These are phyloP conservation scores for Oncorhynchus tshawytscha DNA, from an alignment of 2,113 vertebrate genomes.

Conservation along the genomic window DNA sequence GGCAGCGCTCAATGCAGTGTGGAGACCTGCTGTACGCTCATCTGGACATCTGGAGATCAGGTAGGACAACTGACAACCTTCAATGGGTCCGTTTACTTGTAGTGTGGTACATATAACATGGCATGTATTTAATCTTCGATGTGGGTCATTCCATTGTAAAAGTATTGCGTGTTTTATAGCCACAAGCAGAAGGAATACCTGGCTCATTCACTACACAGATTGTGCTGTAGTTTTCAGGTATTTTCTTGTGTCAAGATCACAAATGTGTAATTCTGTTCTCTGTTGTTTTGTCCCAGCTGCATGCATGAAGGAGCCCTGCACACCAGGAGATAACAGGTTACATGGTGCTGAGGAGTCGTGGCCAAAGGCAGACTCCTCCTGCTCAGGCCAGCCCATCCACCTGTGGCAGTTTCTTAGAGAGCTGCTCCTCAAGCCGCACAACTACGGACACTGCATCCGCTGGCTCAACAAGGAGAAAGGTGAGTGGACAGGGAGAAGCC, in stretches of 20 bases:
- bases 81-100: too few species aligned
- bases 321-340: slow-evolving; percentile 66
- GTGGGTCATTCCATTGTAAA: background rate
- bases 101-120: background rate
- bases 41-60: slow-evolving; percentile 94
- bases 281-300: slow-evolving; percentile 69
- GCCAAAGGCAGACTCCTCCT: slow-evolving; percentile 81
- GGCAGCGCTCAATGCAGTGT: slow-evolving; percentile 78
- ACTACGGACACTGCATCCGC: slow-evolving; percentile 88
- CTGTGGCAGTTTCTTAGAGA: slow-evolving; percentile 94
- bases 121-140: background rate
- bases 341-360: slow-evolving; percentile 78
- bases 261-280: background rate
- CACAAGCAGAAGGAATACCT: too few species aligned
- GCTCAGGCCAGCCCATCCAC: slow-evolving; percentile 88
- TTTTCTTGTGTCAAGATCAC: too few species aligned
- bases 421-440: slow-evolving; percentile 87
- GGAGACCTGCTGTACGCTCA: slow-evolving; percentile 88
- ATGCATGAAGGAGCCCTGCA: slow-evolving; percentile 85
- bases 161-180: too few species aligned
- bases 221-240: too few species aligned
- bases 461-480: slow-evolving; percentile 97
- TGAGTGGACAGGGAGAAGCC: slow-evolving; percentile 38
- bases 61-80: slow-evolving; percentile 56
- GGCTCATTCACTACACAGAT: too few species aligned